Evolutionary conservation across 1,140 invertebrate species (phyloP).

Genomic region (Acromyrmex charruanus): DNA sequence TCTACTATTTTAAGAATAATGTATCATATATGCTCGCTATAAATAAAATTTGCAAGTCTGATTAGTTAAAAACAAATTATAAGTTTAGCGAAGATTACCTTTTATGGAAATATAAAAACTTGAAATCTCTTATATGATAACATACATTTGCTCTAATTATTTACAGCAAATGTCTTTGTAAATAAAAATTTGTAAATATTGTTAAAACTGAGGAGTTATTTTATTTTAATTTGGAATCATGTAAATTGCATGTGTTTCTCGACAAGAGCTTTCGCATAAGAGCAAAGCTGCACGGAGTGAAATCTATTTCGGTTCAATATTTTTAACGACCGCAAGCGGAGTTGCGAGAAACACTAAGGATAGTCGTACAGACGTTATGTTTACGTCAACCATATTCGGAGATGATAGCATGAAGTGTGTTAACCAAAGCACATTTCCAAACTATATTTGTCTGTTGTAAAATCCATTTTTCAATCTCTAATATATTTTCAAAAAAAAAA

Average conservation of each 20-base stretch:
- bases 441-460: background rate
- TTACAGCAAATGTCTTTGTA: background rate
- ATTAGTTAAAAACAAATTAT: background rate
- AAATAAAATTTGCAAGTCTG: background rate
- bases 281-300: slow-evolving; percentile 30
- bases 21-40: background rate
- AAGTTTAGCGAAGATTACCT: background rate
- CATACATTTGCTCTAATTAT: background rate
- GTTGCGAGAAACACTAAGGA: slow-evolving; percentile 32
- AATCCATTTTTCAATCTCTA: background rate
- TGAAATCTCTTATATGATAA: background rate
- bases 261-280: background rate
- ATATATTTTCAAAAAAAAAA: background rate
- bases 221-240: slow-evolving; percentile 19
- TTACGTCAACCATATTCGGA: slow-evolving; percentile 34
- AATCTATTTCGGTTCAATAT: slow-evolving; percentile 57
- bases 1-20: slow-evolving; percentile 61
- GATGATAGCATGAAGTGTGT: background rate
- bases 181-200: background rate
- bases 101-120: background rate
- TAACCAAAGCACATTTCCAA: slow-evolving; percentile 12
- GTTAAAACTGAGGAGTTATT: background rate
- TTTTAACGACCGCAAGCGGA: slow-evolving; percentile 45
- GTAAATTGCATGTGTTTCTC: background rate
- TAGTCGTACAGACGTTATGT: slow-evolving; percentile 37